Evolutionary conservation across 2,888 invertebrate species (phyloP).

Genomic region (Microdon myrmicae): DNA sequence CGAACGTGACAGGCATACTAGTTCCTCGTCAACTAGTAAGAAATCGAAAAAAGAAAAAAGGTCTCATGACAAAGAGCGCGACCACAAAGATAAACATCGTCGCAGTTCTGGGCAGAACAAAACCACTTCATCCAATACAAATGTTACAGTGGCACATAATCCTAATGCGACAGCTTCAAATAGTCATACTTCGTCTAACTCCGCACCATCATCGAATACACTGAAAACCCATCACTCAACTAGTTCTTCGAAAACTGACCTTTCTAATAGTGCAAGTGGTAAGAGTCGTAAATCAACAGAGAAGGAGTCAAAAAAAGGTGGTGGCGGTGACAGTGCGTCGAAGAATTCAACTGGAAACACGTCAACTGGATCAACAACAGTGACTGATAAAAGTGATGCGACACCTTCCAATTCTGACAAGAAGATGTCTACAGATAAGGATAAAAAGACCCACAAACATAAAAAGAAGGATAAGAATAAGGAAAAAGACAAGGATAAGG

Average conservation of each 20-base stretch:
- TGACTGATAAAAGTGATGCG: slow-evolving; percentile 44
- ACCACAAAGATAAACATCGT: slow-evolving; percentile 60
- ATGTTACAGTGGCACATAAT: slow-evolving; percentile 18
- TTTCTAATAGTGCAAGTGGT: slow-evolving; percentile 33
- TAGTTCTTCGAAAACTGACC: slow-evolving; percentile 31
- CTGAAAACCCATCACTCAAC: slow-evolving; percentile 11
- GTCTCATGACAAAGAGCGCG: slow-evolving; percentile 72
- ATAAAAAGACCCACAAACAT: slow-evolving; percentile 72
- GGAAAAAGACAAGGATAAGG: slow-evolving; percentile 74
- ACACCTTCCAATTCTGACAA: slow-evolving; percentile 30
- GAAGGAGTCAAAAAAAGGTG: slow-evolving; percentile 53
- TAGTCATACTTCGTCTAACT: too few relatives aligned
- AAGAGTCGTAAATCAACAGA: slow-evolving; percentile 47
- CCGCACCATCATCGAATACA: slow-evolving; percentile 12
- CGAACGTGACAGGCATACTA: slow-evolving; percentile 23
- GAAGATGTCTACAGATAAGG: slow-evolving; percentile 63
- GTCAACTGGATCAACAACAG: slow-evolving; percentile 7
- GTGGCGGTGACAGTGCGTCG: slow-evolving; percentile 52
- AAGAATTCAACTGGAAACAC: slow-evolving; percentile 22
- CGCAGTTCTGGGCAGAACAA: too few relatives aligned
- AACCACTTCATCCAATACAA: slow-evolving; percentile 1
- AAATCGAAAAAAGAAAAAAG: slow-evolving; percentile 71
- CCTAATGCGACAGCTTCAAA: too few relatives aligned
- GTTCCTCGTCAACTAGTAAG: slow-evolving; percentile 59
- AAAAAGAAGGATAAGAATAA: slow-evolving; percentile 76